Evolutionary conservation across 92 coral and sea anemone genomes (phyloP).

Genomic region (Meandrina meandrites): DNA sequence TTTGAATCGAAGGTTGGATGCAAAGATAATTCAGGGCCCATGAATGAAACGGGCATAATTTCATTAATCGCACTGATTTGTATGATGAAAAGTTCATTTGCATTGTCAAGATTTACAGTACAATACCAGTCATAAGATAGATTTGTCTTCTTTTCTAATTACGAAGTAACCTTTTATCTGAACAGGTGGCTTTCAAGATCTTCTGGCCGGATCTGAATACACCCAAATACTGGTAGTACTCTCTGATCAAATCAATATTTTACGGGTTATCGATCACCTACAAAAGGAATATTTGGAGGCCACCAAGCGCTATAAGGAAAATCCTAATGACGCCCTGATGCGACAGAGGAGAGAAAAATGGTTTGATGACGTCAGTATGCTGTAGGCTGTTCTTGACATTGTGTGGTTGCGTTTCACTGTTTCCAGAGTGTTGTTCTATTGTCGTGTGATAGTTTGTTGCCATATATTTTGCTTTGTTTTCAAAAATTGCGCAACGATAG

Average conservation of each 20-base stretch:
- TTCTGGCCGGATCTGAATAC: conserved; percentile 34
- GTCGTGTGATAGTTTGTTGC: too few species aligned
- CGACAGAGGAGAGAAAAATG: conserved; percentile 23
- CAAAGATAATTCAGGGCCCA: too few species aligned
- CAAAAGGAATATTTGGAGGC: conserved; percentile 34
- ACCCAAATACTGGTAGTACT: conserved; percentile 8
- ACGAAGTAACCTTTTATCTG: neutral
- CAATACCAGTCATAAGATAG: too few species aligned
- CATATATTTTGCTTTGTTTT: too few species aligned
- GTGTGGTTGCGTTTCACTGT: too few species aligned
- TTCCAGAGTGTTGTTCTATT: too few species aligned
- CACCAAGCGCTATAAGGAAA: conserved; percentile 10
- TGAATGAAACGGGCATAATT: too few species aligned
- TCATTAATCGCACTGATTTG: too few species aligned
- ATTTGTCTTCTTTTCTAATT: neutral
- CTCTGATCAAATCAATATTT: neutral
- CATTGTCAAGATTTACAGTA: too few species aligned
- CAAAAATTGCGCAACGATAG: too few species aligned
- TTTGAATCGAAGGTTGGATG: too few species aligned
- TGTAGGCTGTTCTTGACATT: neutral
- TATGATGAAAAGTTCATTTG: too few species aligned
- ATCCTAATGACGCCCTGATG: conserved; percentile 7
- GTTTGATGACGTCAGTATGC: conserved; percentile 19
- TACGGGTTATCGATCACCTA: conserved; percentile 3
- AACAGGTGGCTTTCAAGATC: conserved; percentile 23